Base-by-base conservation (phyloP, 2,113 vertebrate genomes). In the Arvicanthis niloticus region DNA sequence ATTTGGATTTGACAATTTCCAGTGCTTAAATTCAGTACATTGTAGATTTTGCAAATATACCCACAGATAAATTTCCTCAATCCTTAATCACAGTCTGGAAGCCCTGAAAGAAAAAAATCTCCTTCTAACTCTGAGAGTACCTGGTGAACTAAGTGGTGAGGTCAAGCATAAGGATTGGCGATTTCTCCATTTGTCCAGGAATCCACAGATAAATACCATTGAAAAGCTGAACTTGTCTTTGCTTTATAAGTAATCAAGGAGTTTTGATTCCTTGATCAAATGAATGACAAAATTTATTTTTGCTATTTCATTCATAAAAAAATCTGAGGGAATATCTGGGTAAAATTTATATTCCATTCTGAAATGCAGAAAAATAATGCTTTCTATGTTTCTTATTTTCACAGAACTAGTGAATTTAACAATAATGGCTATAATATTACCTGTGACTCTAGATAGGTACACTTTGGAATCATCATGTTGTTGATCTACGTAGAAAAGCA, bases 121-220 rank as follows among this genome's bases (percentile, higher is more conserved):
- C 67, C 15, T 75, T 34, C 68, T 16, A 34, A 16, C 17, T 73
- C 9, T 65, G 34, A 88, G 37, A 87, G 16, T n/a, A 16, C 2
- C 1, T 0, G 3, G 2, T 34, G 12, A 16, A 7, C 3, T 29
- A 29, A 65, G 24, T 48, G 8, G 1, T n/a, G 34, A 26, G 29
- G 45, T 31, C 13, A 58, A 15, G 21, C 15, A 70, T 1, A 15
- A 9, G 24, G 15, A 42, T 42, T 21, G 82, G 2, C 3, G 70
- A 42, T 7, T 16, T 51, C 11, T 11, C 4, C 12, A 15, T 21
- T 24, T 53, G 26, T 45, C 12, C 62, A 37, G 7, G 7, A 51
- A 77, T 51, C 22, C 10, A 51, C 76, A 73, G 37, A 29, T 53
- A n/a, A 77, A 34, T 9, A 7, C 1, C 8, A 12, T 1, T 12